Percentiles rank a stretch among this genome's conserved stretches.
phyloP scores from a whole-genome alignment of 2,113 vertebrate genomes.

The Heliornis fulica region DNA sequence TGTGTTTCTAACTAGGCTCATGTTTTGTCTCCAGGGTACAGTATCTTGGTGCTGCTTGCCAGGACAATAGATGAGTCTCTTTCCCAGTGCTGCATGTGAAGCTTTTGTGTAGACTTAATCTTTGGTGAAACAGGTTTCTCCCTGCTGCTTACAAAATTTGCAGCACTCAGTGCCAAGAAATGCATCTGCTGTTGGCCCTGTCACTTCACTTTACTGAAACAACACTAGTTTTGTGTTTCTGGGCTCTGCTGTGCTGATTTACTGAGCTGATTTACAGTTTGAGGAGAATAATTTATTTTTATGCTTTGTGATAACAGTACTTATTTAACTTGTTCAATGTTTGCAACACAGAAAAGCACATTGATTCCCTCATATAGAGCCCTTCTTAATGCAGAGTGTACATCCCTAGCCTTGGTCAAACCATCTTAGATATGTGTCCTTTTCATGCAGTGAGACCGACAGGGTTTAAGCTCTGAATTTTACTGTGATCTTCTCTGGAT shows the following conservation, averaged over 20 bases:
- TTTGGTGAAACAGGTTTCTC: constrained; percentile 60
- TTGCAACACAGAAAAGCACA: neutral
- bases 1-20: constrained; percentile 38
- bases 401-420: neutral
- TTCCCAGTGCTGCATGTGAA: constrained; percentile 25
- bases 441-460: neutral
- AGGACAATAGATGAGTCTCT: constrained; percentile 61
- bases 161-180: constrained; percentile 51
- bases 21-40: constrained; percentile 57
- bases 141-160: constrained; percentile 64
- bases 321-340: constrained; percentile 10
- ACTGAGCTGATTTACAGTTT: constrained; percentile 27
- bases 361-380: neutral
- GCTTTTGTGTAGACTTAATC: constrained; percentile 62
- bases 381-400: neutral
- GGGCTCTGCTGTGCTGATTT: constrained; percentile 45
- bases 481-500: neutral
- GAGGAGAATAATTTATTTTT: neutral
- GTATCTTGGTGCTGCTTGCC: constrained; percentile 59
- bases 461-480: neutral
- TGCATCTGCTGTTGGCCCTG: constrained; percentile 73
- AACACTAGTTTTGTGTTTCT: constrained; percentile 57
- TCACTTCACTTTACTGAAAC: constrained; percentile 62
- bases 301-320: neutral
- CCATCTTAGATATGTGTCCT: fast-evolving